A percentile compares a stretch with the other conserved stretches of the same genome.
Conservation (phyloP, 2,113 vertebrate species). For the Microtus richardsoni region DNA sequence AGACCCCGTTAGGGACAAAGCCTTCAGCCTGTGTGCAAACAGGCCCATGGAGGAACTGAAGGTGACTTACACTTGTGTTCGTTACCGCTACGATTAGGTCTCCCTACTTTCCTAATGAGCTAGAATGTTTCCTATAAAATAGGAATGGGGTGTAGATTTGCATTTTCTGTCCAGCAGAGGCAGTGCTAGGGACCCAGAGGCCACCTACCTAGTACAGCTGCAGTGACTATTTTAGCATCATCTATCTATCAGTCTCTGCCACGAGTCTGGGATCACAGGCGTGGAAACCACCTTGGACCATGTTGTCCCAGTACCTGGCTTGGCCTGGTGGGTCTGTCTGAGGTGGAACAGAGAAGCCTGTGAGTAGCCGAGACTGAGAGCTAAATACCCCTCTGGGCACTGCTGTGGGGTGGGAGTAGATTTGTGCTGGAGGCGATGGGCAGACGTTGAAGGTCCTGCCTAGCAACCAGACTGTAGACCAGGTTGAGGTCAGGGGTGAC, state of each 20-base stretch:
- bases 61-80: neutral
- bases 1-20: too few species aligned
- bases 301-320: neutral
- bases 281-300: neutral
- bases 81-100: neutral
- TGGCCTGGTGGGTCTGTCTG: neutral
- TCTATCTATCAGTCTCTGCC: neutral
- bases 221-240: neutral
- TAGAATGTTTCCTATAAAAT: neutral
- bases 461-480: neutral
- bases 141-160: neutral
- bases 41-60: neutral
- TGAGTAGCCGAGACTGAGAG: neutral
- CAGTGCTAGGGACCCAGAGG: neutral
- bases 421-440: too few species aligned
- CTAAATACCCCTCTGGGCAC: accelerated
- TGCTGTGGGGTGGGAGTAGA: neutral
- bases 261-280: neutral
- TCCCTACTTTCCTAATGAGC: neutral
- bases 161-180: neutral
- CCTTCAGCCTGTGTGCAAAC: neutral
- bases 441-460: neutral
- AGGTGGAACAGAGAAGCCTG: neutral
- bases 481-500: neutral
- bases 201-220: too few species aligned